phyloP scores from a whole-genome alignment of 2,113 vertebrate genomes.

The Hymenochirus boettgeri region DNA sequence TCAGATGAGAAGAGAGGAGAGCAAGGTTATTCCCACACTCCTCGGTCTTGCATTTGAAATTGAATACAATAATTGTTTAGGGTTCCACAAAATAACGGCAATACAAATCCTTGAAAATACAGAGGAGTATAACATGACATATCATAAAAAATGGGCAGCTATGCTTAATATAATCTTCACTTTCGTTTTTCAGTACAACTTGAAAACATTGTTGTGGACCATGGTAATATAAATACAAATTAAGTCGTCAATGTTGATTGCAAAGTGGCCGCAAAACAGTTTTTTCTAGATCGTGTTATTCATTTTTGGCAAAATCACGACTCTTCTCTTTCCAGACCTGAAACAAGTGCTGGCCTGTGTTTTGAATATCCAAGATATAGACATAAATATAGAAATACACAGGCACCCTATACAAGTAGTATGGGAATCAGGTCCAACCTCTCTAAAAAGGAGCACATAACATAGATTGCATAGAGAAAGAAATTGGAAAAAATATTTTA shows the following conservation, averaged over 20 bases:
- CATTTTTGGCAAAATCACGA: constrained; percentile 2
- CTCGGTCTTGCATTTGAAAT: no score
- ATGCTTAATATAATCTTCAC: neutral
- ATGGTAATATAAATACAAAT: neutral
- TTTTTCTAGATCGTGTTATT: neutral
- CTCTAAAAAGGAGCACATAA: constrained; percentile 10
- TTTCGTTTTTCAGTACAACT: neutral
- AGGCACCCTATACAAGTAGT: neutral
- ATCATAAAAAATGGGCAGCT: neutral
- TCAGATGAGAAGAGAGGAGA: no score
- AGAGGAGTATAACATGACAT: neutral
- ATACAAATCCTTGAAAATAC: constrained; percentile 9
- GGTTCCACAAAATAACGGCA: constrained; percentile 28
- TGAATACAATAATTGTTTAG: constrained; percentile 4
- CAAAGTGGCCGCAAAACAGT: constrained; percentile 7
- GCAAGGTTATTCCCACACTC: no score
- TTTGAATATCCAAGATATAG: constrained; percentile 1
- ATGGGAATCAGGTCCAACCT: constrained; percentile 3
- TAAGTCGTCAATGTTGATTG: neutral
- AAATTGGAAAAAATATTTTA: constrained; percentile 12
- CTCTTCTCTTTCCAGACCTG: neutral
- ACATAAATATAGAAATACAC: constrained; percentile 1
- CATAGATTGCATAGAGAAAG: constrained; percentile 17
- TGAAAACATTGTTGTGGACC: constrained; percentile 9
- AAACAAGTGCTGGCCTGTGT: neutral